phyloP scores from a whole-genome alignment of 2,113 vertebrate genomes.

The Phocoena phocoena region DNA sequence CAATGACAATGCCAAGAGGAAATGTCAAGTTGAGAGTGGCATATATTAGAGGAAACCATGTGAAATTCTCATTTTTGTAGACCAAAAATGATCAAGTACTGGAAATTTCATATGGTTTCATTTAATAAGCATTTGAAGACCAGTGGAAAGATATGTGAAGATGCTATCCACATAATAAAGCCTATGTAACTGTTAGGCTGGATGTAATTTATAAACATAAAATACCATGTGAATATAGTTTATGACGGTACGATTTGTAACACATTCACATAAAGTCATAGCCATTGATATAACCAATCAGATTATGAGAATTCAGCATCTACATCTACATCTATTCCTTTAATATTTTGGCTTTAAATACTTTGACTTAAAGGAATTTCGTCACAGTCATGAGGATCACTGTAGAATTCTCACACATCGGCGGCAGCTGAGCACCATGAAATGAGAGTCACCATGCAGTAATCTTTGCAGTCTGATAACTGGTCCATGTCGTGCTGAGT shows the following conservation, averaged over 20 bases:
- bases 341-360: background rate
- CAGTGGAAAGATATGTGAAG: background rate
- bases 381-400: background rate
- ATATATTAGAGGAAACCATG: background rate
- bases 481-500: background rate
- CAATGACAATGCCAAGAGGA: background rate
- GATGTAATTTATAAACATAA: background rate
- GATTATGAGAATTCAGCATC: background rate
- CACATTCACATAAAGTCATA: background rate
- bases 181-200: background rate
- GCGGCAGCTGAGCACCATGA: background rate
- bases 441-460: background rate
- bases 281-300: background rate
- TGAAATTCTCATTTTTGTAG: background rate
- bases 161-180: background rate
- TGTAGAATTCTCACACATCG: background rate
- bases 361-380: background rate
- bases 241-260: background rate
- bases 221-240: background rate
- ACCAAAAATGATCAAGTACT: background rate
- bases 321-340: background rate
- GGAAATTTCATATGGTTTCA: background rate
- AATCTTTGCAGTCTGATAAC: background rate
- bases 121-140: background rate
- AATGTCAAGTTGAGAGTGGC: background rate